These are phyloP conservation scores for Saguinus imperator DNA, from an alignment of 2,113 vertebrate genomes.

Conservation along the genomic window DNA sequence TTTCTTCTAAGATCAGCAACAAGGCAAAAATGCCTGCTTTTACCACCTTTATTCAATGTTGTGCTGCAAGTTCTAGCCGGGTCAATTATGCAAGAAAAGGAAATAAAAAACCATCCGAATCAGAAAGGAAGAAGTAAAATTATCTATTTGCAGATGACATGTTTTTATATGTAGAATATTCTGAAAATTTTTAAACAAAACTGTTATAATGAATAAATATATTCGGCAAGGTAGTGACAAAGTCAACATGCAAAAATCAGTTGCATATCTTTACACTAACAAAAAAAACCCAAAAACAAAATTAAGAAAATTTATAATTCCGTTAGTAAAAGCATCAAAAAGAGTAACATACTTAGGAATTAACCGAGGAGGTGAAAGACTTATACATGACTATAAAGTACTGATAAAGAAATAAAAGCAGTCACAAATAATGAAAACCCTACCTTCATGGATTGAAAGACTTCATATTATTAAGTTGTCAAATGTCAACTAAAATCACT, in stretches of 20 bases:
- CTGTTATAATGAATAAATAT: not conserved
- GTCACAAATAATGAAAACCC: not conserved
- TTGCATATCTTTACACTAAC: not conserved
- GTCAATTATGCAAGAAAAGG: not conserved
- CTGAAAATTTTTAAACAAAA: not conserved
- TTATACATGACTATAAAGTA: not conserved
- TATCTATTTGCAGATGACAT: not conserved
- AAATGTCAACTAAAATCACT: not conserved
- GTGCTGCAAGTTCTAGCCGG: not conserved
- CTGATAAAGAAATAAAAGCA: not conserved
- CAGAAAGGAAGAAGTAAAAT: not conserved
- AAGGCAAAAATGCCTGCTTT: not conserved
- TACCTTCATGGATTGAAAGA: not conserved
- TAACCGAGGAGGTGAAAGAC: not conserved
- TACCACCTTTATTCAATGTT: not conserved
- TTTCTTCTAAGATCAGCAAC: not conserved
- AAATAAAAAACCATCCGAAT: not conserved
- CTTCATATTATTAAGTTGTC: not conserved
- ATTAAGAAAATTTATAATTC: not conserved
- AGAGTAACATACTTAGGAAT: not conserved
- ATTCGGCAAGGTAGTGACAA: not conserved
- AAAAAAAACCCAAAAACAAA: not conserved
- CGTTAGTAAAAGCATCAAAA: not conserved
- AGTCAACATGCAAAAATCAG: not conserved
- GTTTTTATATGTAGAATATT: not conserved